Evolutionary conservation across 2,113 vertebrate genomes (phyloP).

Genomic region (Sarotherodon lohbergeri): DNA sequence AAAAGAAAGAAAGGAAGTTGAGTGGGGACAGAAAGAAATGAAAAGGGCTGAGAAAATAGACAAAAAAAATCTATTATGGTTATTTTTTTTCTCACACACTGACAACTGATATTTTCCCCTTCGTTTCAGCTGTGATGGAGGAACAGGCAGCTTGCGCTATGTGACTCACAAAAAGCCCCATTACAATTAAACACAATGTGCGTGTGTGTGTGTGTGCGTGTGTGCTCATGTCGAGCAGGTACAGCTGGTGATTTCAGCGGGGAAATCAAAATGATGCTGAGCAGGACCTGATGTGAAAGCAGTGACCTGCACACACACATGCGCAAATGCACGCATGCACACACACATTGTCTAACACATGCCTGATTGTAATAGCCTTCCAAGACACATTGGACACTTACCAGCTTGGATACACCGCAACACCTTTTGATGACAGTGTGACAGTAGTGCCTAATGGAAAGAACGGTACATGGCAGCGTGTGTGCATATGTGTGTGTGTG

Average conservation of each 20-base stretch:
- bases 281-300: constrained; percentile 39
- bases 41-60: not conserved
- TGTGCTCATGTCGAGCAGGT: not conserved
- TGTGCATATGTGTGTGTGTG: not conserved
- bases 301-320: not conserved
- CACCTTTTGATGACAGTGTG: not conserved
- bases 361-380: constrained; percentile 2
- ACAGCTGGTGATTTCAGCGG: constrained; percentile 54
- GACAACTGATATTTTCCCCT: constrained; percentile 12
- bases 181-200: constrained; percentile 34
- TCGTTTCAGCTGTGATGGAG: constrained; percentile 20
- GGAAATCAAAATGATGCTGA: constrained; percentile 52
- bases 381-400: constrained; percentile 18
- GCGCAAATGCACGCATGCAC: not conserved
- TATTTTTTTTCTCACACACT: not conserved
- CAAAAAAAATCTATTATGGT: not conserved
- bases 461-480: not conserved
- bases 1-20: not conserved
- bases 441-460: not conserved
- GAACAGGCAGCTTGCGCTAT: constrained; percentile 26
- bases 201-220: not conserved
- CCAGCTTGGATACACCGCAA: not conserved
- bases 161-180: constrained; percentile 36
- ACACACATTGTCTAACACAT: not conserved
- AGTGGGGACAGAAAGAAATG: not conserved